These are phyloP conservation scores for Limanda limanda DNA, from an alignment of 2,113 vertebrate species.

Conservation along the genomic window DNA sequence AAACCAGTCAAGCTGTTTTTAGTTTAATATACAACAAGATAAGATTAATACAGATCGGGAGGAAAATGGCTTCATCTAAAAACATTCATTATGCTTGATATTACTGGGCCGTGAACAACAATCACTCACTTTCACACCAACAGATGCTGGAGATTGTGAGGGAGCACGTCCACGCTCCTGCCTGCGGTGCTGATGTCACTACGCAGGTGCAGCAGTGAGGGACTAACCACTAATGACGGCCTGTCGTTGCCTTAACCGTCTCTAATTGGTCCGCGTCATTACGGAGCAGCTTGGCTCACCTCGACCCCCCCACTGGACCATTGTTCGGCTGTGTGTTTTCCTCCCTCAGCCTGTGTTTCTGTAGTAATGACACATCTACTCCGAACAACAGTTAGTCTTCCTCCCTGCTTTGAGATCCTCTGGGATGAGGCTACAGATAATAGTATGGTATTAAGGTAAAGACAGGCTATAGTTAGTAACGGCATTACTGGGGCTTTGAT, in stretches of 20 bases:
- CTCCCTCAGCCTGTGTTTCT: constrained; percentile 29
- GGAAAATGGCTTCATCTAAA: neutral
- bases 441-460: constrained; percentile 56
- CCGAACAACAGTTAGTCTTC: constrained; percentile 31
- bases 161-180: constrained; percentile 12
- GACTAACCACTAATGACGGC: constrained; percentile 56
- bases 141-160: constrained; percentile 1
- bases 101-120: neutral
- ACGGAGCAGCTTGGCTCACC: constrained; percentile 27
- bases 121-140: constrained; percentile 11
- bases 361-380: constrained; percentile 56
- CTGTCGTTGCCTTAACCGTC: constrained; percentile 61
- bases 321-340: constrained; percentile 36
- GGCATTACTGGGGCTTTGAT: constrained; percentile 52
- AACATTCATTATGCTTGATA: neutral
- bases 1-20: neutral
- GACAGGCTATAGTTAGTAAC: constrained; percentile 44
- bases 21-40: neutral
- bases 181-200: constrained; percentile 52
- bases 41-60: neutral
- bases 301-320: constrained; percentile 18
- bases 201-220: constrained; percentile 65
- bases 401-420: constrained; percentile 41
- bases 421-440: constrained; percentile 37
- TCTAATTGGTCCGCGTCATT: constrained; percentile 55